Evolutionary conservation across 2,888 invertebrate species (phyloP).

Genomic region (Diloba caeruleocephala): DNA sequence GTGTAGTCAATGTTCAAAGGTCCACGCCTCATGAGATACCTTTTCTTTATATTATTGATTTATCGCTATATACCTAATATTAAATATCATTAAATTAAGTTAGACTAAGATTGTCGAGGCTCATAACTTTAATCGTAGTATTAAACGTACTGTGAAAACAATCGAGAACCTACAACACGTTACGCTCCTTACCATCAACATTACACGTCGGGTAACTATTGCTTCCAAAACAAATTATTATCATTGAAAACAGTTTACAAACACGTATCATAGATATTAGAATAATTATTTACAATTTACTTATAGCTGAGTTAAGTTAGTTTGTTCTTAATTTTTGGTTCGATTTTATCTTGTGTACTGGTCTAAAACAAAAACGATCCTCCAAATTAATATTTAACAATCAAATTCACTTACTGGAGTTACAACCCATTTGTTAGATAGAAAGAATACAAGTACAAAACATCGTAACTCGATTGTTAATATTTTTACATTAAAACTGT

Average conservation of each 20-base stretch:
- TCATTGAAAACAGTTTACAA: conserved; percentile 81
- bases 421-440: conserved; percentile 59
- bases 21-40: no score
- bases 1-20: no score
- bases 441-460: conserved; percentile 82
- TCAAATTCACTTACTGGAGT: conserved; percentile 58
- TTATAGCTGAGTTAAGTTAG: conserved; percentile 71
- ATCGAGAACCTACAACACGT: conserved; percentile 47
- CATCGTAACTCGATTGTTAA: conserved; percentile 71
- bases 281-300: conserved; percentile 83
- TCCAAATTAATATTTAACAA: conserved; percentile 51
- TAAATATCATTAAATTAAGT: no score
- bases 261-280: conserved; percentile 79
- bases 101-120: no score
- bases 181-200: conserved; percentile 53
- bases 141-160: conserved; percentile 47
- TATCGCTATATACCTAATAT: no score
- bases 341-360: conserved; percentile 57
- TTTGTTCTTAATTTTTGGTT: conserved; percentile 72
- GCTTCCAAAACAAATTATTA: conserved; percentile 63
- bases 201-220: conserved; percentile 57
- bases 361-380: conserved; percentile 37
- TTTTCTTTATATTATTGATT: no score
- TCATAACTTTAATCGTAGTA: no score
- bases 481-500: conserved; percentile 82